Base-by-base conservation (phyloP, 2,888 invertebrate species). In the Pammene aurita region DNA sequence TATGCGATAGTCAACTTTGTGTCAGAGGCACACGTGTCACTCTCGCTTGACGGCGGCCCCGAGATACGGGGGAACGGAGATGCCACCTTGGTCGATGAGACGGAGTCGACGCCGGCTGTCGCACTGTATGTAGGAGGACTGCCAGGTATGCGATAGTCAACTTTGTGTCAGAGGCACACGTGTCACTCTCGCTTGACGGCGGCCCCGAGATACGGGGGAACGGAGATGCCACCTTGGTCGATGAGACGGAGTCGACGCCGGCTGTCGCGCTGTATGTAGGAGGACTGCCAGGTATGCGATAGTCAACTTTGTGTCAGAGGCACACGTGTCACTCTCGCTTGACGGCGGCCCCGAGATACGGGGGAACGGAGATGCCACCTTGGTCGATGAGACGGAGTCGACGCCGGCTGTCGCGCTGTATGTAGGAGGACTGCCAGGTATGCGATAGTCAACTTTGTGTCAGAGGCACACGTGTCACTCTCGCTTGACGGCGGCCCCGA, bases 211-310 rank as follows among this genome's bases (percentile, higher is more conserved):
- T 78, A 69, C 86, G 72, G 78, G 77, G 35, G 76, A 75, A 52
- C 78, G 83, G 18, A 73, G 79, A 68, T 69, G 78, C n/a, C 65
- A 75, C 72, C 63, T 75, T 90, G 14, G 85, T 92, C 48, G 83
- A 88, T 66, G 87, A 88, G 65, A 89, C 86, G 70, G 94, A 93
- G 62, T 42, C 67, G 34, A 66, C 67, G 60, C 89, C 90, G n/a
- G 56, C 92, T 65, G 85, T 92, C 1, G 95, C 96, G 1, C 89
- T 98, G 0, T 97, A 96, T 78, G 95, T 98, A 72, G 98, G 97
- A 26, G 98, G 98, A 38, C 84, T 97, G 78, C 97, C 97, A 84
- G 96, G 97, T 97, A 84, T 26, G 26, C 1, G 74, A 92, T 42
- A 42, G 5, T 42, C 10, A 11, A 11, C 42, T 5, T 42, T 42